Evolutionary conservation across 2,888 invertebrate species (phyloP).

Genomic region (Prionchulus punctatus): DNA sequence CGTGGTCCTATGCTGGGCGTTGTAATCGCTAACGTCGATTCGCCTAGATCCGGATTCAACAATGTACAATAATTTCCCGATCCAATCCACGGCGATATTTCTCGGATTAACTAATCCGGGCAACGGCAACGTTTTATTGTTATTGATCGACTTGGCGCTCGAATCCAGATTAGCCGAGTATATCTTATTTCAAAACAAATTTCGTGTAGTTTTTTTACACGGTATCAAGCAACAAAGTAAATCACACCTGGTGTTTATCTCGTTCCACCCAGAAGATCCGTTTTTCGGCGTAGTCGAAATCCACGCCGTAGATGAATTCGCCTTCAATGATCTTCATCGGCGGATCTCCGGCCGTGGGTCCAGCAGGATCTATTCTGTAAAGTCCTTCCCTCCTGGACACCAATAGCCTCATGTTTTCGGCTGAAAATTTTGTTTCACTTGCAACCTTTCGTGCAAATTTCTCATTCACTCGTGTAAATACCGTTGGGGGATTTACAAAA

Average conservation of each 20-base stretch:
- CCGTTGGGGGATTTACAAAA: conserved; percentile 5
- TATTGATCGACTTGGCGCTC: not conserved
- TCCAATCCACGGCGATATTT: conserved; percentile 77
- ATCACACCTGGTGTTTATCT: conserved; percentile 24
- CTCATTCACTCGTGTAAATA: not conserved
- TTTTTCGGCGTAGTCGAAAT: conserved; percentile 77
- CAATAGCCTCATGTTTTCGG: conserved; percentile 26
- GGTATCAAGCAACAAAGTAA: conserved; percentile 14
- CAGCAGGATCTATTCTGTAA: conserved; percentile 10
- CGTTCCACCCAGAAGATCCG: conserved; percentile 61
- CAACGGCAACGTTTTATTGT: conserved; percentile 21
- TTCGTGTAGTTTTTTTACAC: not conserved
- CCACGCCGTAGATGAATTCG: conserved; percentile 50
- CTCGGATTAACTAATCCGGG: conserved; percentile 29
- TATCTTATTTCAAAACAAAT: conserved; percentile 3
- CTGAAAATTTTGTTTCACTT: no score
- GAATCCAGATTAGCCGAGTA: not conserved
- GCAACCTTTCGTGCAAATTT: not conserved
- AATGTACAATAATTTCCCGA: conserved; percentile 84
- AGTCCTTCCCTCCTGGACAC: conserved; percentile 28
- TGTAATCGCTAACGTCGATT: conserved; percentile 78
- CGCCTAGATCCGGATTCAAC: conserved; percentile 80
- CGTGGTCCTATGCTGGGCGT: conserved; percentile 70
- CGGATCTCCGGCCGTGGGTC: not conserved
- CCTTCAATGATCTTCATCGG: conserved; percentile 25